Evolutionary conservation across 2,113 vertebrate genomes (phyloP), one percentile per base, ranked within the genome.

Genomic region (Psophia crepitans): DNA sequence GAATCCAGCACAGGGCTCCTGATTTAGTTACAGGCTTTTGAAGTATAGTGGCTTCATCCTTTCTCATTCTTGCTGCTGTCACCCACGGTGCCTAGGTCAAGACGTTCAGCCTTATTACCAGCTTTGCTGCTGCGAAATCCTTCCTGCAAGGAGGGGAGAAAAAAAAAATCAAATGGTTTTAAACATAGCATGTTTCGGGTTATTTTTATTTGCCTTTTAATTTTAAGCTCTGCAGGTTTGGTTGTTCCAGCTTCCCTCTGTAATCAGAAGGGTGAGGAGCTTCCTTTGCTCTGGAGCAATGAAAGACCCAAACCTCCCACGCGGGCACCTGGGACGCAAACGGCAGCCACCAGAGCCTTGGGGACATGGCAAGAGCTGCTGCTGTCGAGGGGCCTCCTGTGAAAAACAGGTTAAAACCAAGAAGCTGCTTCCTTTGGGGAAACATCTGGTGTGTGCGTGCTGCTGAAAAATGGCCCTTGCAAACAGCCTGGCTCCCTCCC

Each of bases 191-290:
- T 2, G 33, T 37, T 86, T 77, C 9, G 35, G 39, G 54, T 90
- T 90, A 95, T 90, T 97, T 95, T 94, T 90, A 65, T 69, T 88
- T 35, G 4, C 79, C n/a, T 76, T 89, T 69, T 82, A 7, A 41
- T 82, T 89, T 60, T 18, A 54, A 74, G 54, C 63, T 86, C 44
- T 73, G n/a, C 70, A 64, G 63, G 35, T 89, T 80, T 39, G 28
- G 44, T 49, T 75, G 65, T 56, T 68, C 53, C 70, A 39, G 66
- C 51, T 90, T 33, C 69, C 7, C 92, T 83, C 91, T 90, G 68
- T 63, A 84, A 95, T 96, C 80, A 96, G 18, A 61, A 41, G 83
- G 86, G 83, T 43, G 80, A 92, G 91, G 73, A 96, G 51, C 83
- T 93, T 92, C 96, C 92, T 92, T 27, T 84, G 60, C 69, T n/a